Evolutionary conservation across 2,888 invertebrate genomes (phyloP).

Genomic region (Teleiodes luculella): DNA sequence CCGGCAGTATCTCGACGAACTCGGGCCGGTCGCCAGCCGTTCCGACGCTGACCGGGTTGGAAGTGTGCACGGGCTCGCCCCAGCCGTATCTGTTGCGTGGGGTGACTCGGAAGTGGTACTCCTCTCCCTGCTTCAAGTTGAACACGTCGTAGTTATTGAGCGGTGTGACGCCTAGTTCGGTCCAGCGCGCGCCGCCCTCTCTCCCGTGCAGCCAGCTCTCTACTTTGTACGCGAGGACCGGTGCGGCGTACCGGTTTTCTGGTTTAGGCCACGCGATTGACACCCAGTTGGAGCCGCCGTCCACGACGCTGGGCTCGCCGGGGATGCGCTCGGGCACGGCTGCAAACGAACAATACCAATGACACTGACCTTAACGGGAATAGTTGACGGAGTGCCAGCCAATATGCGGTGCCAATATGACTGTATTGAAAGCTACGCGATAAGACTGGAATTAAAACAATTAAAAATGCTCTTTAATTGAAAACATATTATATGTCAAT

Average conservation of each 20-base stretch:
- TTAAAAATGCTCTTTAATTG: no score
- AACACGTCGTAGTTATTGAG: slow-evolving; percentile 90
- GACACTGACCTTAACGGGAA: slow-evolving; percentile 58
- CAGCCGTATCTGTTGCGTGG: slow-evolving; percentile 94
- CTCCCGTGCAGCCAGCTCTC: slow-evolving; percentile 89
- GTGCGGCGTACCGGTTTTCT: slow-evolving; percentile 81
- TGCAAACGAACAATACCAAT: slow-evolving; percentile 62
- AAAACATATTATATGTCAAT: no score
- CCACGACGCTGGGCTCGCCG: slow-evolving; percentile 86
- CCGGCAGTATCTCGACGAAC: slow-evolving; percentile 85
- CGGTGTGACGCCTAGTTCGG: slow-evolving; percentile 87
- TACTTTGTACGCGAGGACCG: slow-evolving; percentile 89
- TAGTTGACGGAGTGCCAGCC: slow-evolving; percentile 60
- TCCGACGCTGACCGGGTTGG: slow-evolving; percentile 81
- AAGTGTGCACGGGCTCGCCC: slow-evolving; percentile 87
- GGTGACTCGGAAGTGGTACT: slow-evolving; percentile 92
- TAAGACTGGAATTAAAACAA: no score
- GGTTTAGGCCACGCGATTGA: slow-evolving; percentile 91
- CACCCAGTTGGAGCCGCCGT: slow-evolving; percentile 91
- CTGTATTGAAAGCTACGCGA: slow-evolving; percentile 6
- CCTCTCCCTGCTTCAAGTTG: slow-evolving; percentile 86
- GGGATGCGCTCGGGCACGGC: slow-evolving; percentile 90
- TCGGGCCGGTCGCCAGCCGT: slow-evolving; percentile 85
- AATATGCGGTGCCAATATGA: slow-evolving; percentile 44
- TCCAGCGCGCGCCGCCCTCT: slow-evolving; percentile 91